Percentiles rank a stretch among this genome's conserved stretches.
Conservation (phyloP, 92 coral and sea anemone species). For the Porites lobata region DNA sequence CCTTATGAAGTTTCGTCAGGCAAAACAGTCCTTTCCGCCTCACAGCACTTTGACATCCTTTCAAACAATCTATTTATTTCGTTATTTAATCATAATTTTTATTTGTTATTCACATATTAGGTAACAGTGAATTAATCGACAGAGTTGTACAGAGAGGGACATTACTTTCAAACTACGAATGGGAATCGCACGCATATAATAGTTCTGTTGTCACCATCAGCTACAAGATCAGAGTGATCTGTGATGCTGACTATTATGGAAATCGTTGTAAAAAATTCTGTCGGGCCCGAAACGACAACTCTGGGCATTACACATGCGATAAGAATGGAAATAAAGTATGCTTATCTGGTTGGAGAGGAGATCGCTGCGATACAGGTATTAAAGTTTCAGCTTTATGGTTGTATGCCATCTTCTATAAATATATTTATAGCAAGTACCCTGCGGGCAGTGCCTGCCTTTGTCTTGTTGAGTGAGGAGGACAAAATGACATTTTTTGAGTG, state of each 20-base stretch:
- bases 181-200: constrained; percentile 84
- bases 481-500: no score
- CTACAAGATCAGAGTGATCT: constrained; percentile 83
- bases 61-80: no score
- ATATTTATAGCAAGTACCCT: no score
- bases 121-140: constrained; percentile 72
- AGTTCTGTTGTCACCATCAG: constrained; percentile 86
- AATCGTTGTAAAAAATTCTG: constrained; percentile 75
- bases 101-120: not conserved
- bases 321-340: constrained; percentile 82
- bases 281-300: constrained; percentile 82
- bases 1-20: no score
- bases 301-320: constrained; percentile 87
- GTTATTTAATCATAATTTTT: no score
- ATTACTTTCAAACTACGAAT: constrained; percentile 82
- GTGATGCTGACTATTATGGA: constrained; percentile 84
- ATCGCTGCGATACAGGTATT: constrained; percentile 74
- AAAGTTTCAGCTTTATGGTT: no score
- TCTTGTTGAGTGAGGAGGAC: no score
- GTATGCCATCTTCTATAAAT: no score
- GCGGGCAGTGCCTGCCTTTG: no score
- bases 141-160: constrained; percentile 74
- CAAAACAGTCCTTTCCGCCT: not conserved
- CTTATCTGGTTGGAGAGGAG: constrained; percentile 87
- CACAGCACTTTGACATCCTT: not conserved